Evolutionary conservation across 2,797 vertebrate genomes (phyloP).

Genomic region (Botia almorhae): DNA sequence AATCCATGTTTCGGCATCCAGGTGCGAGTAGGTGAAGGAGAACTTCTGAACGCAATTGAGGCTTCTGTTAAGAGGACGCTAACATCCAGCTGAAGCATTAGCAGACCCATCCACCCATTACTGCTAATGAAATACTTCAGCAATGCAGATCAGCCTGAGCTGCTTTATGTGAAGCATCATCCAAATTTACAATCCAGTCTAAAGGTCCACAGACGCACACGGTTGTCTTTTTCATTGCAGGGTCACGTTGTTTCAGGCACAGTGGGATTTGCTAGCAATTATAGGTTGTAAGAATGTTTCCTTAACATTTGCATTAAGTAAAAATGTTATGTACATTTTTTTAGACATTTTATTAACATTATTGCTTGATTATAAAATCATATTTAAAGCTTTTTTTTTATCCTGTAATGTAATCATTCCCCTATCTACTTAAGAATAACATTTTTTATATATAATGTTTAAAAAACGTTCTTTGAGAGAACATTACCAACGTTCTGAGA

Average conservation of each 20-base stretch:
- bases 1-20: conserved; percentile 7
- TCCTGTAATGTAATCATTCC: too few species aligned
- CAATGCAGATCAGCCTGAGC: not conserved
- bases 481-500: too few species aligned
- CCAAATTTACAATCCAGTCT: conserved; percentile 17
- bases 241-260: not conserved
- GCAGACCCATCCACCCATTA: conserved; percentile 5
- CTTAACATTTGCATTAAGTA: too few species aligned
- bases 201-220: conserved; percentile 18
- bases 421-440: too few species aligned
- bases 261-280: conserved; percentile 6
- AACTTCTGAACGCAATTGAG: conserved; percentile 11
- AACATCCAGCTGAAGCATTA: conserved; percentile 17
- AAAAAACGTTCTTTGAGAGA: too few species aligned
- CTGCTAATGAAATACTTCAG: conserved; percentile 1
- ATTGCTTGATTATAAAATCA: too few species aligned
- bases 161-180: conserved; percentile 26
- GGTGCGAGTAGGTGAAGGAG: conserved; percentile 24
- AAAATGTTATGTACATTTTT: not conserved
- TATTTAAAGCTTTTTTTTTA: too few species aligned
- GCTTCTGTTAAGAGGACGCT: conserved; percentile 24
- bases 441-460: too few species aligned
- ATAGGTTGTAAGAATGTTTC: too few species aligned
- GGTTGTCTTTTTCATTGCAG: conserved; percentile 5
- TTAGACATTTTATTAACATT: too few species aligned